Conservation (phyloP, 92 coral and sea anemone genomes). For the Blastomussa wellsi region DNA sequence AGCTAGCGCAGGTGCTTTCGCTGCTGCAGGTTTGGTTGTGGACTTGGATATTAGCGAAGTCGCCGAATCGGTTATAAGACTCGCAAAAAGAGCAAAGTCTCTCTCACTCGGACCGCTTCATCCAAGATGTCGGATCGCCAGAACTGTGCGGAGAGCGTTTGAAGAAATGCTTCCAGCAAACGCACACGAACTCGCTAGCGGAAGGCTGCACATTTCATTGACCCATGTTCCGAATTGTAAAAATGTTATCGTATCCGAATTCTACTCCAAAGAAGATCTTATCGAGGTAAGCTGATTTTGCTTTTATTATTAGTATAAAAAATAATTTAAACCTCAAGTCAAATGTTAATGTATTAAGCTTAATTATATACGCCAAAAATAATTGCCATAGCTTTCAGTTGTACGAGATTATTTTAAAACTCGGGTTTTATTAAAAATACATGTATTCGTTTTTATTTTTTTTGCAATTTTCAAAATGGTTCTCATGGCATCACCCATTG, state of each 20-base stretch:
- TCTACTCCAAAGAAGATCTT: slow-evolving; percentile 88
- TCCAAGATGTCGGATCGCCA: slow-evolving; percentile 80
- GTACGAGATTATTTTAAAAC: not conserved
- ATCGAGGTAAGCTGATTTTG: slow-evolving; percentile 75
- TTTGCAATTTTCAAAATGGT: not conserved
- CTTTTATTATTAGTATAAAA: not conserved
- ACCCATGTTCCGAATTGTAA: slow-evolving; percentile 67
- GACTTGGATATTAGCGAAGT: slow-evolving; percentile 76
- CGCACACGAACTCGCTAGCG: slow-evolving; percentile 90
- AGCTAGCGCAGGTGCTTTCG: slow-evolving; percentile 96
- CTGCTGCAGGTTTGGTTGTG: slow-evolving; percentile 79
- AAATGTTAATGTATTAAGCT: no score
- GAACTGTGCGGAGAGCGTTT: slow-evolving; percentile 84
- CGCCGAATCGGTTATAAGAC: slow-evolving; percentile 81
- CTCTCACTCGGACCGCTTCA: slow-evolving; percentile 89
- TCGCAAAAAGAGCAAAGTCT: slow-evolving; percentile 87
- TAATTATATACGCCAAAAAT: no score
- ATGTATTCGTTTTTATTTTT: not conserved
- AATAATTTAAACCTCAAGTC: not conserved
- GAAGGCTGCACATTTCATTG: slow-evolving; percentile 87
- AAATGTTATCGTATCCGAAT: slow-evolving; percentile 88
- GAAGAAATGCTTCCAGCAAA: slow-evolving; percentile 82
- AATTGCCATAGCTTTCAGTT: not conserved
- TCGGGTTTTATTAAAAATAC: not conserved
- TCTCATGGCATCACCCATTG: no score